Evolutionary conservation across 2,113 vertebrate genomes (phyloP).

Genomic region (Clinocottus analis): DNA sequence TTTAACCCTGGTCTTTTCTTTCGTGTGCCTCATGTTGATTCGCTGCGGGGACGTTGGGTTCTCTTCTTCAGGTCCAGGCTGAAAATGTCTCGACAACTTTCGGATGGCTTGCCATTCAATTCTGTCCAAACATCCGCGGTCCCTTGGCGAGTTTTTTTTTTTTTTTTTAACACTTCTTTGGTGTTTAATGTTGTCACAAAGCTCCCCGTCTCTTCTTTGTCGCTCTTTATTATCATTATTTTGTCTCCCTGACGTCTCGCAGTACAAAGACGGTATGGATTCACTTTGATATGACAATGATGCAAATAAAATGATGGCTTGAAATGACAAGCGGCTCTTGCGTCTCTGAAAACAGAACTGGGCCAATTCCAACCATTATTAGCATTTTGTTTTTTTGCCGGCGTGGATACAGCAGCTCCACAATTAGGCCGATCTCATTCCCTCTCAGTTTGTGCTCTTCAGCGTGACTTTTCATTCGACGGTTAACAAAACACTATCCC

Average conservation of each 20-base stretch:
- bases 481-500: conserved; percentile 1
- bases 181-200: conserved; percentile 29
- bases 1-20: neutral
- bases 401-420: neutral
- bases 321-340: conserved; percentile 32
- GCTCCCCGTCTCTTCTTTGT: conserved; percentile 6
- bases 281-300: conserved; percentile 60
- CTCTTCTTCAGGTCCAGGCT: neutral
- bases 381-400: neutral
- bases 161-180: conserved; percentile 28
- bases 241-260: neutral
- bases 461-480: conserved; percentile 1
- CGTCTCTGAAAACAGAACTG: conserved; percentile 31
- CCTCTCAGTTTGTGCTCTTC: neutral
- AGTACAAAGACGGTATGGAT: conserved; percentile 54
- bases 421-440: neutral
- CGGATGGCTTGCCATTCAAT: neutral
- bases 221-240: conserved; percentile 17
- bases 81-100: neutral
- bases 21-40: neutral
- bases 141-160: neutral
- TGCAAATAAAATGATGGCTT: conserved; percentile 51
- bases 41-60: neutral
- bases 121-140: no score
- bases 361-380: conserved; percentile 33